Evolutionary conservation across 35 echinoderm and acorn worm species (phyloP), one percentile per base, ranked within the genome.

Genomic region (Eucidaris tribuloides): DNA sequence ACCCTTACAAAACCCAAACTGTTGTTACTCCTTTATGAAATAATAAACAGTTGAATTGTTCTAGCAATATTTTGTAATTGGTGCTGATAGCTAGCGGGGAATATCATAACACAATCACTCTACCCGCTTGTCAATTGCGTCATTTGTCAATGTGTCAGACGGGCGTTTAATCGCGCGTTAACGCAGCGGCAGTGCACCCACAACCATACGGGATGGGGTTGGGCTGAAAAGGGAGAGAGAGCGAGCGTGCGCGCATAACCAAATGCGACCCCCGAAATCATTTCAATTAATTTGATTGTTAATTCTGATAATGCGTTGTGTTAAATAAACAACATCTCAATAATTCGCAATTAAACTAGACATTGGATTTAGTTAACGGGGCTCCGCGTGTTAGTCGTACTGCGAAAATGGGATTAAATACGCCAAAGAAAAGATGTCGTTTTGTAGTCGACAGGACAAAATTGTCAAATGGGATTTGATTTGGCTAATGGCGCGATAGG

Each of bases 281-380:
- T 74, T 38, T 74, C 68, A 74, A 74, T 74, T 74, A 74, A 74
- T 74, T 74, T 74, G 68, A 74, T 74, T 74, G 68, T 74, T 74
- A 74, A 74, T 74, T 74, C 68, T 40, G 68, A 74, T 74, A 74
- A 74, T 42, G 44, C 68, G 68, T 36, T 74, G 68, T 74, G 68
- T 74, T 74, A 74, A 74, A 74, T 74, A 74, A 74, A 74, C 68
- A 74, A 74, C 68, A 74, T 74, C 68, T 14, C 40, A 74, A 74
- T 74, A 25, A 74, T 74, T 27, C 41, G 28, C 68, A 40, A 74
- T 74, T 74, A 74, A 32, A 36, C 37, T 74, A 40, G 44, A 74
- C 68, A 74, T 40, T 74, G 38, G 38, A 33, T 74, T 74, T 74
- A 44, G 68, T 74, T 74, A 74, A 74, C 38, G 13, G 68, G 6